A percentile compares a stretch with the other conserved stretches of the same genome.
Evolutionary conservation across 2,888 invertebrate genomes (phyloP).

Genomic region (Amphimallon solstitiale): DNA sequence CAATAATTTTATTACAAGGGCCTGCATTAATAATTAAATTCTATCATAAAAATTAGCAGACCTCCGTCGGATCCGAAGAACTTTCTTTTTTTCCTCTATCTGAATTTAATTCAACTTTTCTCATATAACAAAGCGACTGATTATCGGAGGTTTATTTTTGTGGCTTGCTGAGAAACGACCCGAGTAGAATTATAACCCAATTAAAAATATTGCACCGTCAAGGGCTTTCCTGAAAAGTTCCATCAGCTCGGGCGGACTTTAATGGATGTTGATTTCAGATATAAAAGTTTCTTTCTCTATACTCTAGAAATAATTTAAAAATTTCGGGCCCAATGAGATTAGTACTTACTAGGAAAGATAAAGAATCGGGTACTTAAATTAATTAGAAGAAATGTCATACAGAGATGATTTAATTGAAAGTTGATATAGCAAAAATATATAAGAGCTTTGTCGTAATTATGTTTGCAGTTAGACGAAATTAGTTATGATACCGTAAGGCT

Average conservation of each 20-base stretch:
- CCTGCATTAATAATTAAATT: too few species aligned
- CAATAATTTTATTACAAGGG: too few species aligned
- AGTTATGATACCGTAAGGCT: too few species aligned
- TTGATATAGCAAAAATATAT: too few species aligned
- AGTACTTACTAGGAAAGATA: background rate
- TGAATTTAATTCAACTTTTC: conserved; percentile 9
- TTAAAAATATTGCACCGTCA: conserved; percentile 31
- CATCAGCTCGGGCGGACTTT: conserved; percentile 6
- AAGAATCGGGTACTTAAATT: background rate
- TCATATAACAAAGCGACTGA: conserved; percentile 6
- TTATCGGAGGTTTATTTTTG: conserved; percentile 19
- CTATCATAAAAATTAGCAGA: too few species aligned
- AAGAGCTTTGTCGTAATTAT: too few species aligned
- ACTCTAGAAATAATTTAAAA: conserved; percentile 15
- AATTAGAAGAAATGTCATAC: background rate
- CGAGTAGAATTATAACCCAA: conserved; percentile 32
- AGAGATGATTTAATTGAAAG: background rate
- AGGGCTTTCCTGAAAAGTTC: conserved; percentile 18
- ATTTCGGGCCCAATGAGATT: conserved; percentile 8
- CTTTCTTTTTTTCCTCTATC: conserved; percentile 10
- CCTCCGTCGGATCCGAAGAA: too few species aligned
- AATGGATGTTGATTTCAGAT: conserved; percentile 24
- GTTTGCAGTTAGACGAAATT: too few species aligned
- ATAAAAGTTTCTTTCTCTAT: conserved; percentile 16
- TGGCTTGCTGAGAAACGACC: conserved; percentile 2